Percentiles rank a stretch among this genome's conserved stretches.
These are phyloP conservation scores for Diarsia rubi DNA, from an alignment of 2,888 invertebrate species.

Conservation along the genomic window DNA sequence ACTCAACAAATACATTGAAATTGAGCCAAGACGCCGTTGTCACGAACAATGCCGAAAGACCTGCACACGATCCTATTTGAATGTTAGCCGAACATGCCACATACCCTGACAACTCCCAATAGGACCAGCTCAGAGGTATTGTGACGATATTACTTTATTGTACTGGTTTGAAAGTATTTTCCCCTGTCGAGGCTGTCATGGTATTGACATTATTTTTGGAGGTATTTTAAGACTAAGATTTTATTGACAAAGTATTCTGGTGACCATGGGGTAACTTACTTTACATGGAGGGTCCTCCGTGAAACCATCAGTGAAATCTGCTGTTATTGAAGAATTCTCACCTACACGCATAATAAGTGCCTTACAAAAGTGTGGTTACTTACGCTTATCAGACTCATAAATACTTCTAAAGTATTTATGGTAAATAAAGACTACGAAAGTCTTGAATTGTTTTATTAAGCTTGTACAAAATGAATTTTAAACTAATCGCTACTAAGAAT, in stretches of 20 bases:
- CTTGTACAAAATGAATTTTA: background rate
- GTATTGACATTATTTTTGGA: constrained; percentile 9
- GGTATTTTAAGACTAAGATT: background rate
- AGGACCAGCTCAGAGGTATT: constrained; percentile 51
- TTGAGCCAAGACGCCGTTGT: constrained; percentile 49
- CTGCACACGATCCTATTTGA: constrained; percentile 52
- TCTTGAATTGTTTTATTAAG: background rate
- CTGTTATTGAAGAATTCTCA: background rate
- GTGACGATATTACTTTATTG: constrained; percentile 50
- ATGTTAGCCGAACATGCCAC: constrained; percentile 63
- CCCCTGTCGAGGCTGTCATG: background rate
- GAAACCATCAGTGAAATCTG: background rate
- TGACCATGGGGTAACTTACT: background rate
- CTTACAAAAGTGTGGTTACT: background rate
- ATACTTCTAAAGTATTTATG: too few species aligned
- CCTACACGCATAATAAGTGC: background rate
- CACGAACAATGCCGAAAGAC: constrained; percentile 56
- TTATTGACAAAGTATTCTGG: background rate
- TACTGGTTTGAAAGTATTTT: constrained; percentile 43
- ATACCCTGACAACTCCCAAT: constrained; percentile 64
- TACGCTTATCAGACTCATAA: background rate
- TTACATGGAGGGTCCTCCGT: background rate
- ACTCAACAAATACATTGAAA: constrained; percentile 60
- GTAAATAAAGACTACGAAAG: background rate
- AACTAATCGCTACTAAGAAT: background rate